Evolutionary conservation across 2,888 invertebrate genomes (phyloP), one percentile per base, ranked within the genome.

Genomic region (Pammene aurita): DNA sequence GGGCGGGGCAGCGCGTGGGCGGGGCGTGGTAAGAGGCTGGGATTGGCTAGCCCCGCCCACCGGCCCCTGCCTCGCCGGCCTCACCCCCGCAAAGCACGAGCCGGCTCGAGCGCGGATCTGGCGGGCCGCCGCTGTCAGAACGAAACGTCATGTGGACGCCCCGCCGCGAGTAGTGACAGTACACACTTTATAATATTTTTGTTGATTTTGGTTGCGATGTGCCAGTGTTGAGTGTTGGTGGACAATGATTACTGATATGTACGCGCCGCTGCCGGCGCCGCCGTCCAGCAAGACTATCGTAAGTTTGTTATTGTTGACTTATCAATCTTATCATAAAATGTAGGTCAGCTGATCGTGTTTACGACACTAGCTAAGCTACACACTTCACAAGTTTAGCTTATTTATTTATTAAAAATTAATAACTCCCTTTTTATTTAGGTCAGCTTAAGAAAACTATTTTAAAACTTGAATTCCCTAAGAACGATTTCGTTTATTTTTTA

Each of bases 171-270:
- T 67, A 65, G 69, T 69, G 65, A 65, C 69, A 65, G 60, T 60
- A 69, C 65, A 18, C 61, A 55, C 46, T 64, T 58, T 54, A 14
- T 58, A 60, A 16, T 54, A 55, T 60, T 69, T 64, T 65, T 55
- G 60, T 69, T 68, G 58, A 64, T 69, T 65, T 62, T 38, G 58
- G 67, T 68, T 65, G 65, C 58, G 44, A 69, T 69, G 69, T 55
- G 69, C 60, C 46, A 65, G 64, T 69, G 79, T 79, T 78, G 78
- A 84, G 88, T 86, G 85, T 77, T 81, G 76, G 83, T 85, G 77
- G 75, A 87, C 81, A 73, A 90, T 92, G 92, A 92, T 92, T 73
- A 92, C 92, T 72, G 92, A 92, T 73, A 92, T 92, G 91, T 92
- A 92, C 78, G 86, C 90, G 87, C 90, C 92, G 75, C 77, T 92